Conservation (phyloP, 2,113 vertebrate species). For the Canis aureus region DNA sequence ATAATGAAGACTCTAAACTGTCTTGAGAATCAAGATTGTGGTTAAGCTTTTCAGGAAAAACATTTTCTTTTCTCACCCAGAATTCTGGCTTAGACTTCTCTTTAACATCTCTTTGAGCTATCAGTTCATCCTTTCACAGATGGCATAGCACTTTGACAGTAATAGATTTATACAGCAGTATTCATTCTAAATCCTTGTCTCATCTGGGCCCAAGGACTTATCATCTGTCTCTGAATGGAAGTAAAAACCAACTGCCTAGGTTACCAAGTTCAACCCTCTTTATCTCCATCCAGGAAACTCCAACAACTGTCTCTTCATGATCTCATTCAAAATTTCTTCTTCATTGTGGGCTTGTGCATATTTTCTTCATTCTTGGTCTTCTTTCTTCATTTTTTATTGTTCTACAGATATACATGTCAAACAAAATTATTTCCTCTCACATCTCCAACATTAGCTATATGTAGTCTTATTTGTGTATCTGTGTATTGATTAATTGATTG, state of each 20-base stretch:
- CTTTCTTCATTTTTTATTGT: neutral
- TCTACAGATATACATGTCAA: neutral
- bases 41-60: neutral
- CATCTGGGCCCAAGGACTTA: neutral
- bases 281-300: neutral
- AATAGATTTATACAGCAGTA: neutral
- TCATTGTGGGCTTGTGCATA: neutral
- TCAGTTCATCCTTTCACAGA: neutral
- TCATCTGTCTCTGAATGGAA: neutral
- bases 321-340: neutral
- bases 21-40: neutral
- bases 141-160: neutral
- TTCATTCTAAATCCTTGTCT: neutral
- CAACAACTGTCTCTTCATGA: neutral
- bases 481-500: neutral
- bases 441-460: neutral
- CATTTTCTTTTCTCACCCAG: neutral
- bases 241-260: neutral
- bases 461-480: neutral
- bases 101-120: neutral
- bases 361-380: neutral
- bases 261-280: neutral
- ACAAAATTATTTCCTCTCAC: neutral
- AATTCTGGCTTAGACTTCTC: neutral
- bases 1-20: neutral